Conservation (phyloP, 2,113 vertebrate species). For the Leptosomus discolor region DNA sequence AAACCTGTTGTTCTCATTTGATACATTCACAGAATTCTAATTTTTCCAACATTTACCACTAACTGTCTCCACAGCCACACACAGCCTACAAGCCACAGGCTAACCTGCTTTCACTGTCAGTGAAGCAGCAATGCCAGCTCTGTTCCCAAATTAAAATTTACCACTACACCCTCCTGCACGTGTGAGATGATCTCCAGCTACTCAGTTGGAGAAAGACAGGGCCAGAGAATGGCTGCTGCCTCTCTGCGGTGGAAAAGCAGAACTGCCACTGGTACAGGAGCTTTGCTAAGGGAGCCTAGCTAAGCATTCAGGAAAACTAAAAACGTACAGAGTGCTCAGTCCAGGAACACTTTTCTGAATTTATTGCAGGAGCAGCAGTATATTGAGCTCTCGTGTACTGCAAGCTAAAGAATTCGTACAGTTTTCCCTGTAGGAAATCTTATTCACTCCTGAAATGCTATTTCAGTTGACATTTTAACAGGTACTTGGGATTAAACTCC, state of each 20-base stretch:
- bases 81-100: not conserved
- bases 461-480: not conserved
- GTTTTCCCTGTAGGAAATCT: not conserved
- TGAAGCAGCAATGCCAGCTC: not conserved
- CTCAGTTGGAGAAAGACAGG: not conserved
- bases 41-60: not conserved
- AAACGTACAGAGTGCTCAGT: not conserved
- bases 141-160: not conserved
- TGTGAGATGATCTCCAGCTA: not conserved
- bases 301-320: not conserved
- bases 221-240: not conserved
- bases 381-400: not conserved
- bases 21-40: not conserved
- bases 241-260: not conserved
- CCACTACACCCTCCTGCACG: rapidly evolving
- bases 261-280: not conserved
- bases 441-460: not conserved
- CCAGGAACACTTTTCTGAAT: not conserved
- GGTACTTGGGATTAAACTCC: not conserved
- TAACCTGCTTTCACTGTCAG: not conserved
- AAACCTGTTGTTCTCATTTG: not conserved
- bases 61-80: not conserved
- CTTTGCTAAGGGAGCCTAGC: not conserved
- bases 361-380: not conserved
- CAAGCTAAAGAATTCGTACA: not conserved